Percentiles rank a stretch among this genome's conserved stretches.
These are phyloP conservation scores for Puma concolor DNA, from an alignment of 2,113 vertebrate species.

Conservation along the genomic window DNA sequence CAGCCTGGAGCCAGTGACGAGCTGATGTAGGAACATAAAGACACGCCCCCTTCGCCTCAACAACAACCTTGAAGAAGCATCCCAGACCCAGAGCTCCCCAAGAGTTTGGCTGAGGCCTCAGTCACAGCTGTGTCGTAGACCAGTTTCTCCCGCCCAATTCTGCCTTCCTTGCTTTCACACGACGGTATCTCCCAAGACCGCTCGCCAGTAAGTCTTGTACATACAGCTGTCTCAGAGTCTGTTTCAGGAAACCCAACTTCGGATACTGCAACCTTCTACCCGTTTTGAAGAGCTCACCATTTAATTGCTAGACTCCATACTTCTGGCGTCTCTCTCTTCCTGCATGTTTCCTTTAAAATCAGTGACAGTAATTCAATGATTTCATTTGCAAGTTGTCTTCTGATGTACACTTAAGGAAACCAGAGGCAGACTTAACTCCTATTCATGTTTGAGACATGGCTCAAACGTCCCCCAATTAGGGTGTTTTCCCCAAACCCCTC, in stretches of 20 bases:
- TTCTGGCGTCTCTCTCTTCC: neutral
- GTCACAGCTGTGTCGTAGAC: neutral
- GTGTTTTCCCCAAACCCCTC: neutral
- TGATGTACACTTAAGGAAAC: neutral
- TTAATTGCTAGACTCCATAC: neutral
- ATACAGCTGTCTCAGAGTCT: neutral
- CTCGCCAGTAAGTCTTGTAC: neutral
- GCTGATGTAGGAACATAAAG: neutral
- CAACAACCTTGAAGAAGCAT: neutral
- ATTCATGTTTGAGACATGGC: neutral
- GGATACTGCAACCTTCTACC: neutral
- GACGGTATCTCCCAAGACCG: neutral
- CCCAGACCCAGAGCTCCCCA: neutral
- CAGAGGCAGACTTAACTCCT: neutral
- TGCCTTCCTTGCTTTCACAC: neutral
- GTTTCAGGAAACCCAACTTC: neutral
- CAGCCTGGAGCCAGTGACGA: neutral
- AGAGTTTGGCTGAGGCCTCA: neutral
- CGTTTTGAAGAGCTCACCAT: neutral
- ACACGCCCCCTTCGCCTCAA: neutral
- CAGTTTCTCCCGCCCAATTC: neutral
- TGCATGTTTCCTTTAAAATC: neutral
- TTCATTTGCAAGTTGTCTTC: neutral
- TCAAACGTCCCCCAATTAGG: neutral
- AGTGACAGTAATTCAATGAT: neutral